Base-by-base conservation (phyloP, 2,888 invertebrate species). In the Schizotus pectinicornis region DNA sequence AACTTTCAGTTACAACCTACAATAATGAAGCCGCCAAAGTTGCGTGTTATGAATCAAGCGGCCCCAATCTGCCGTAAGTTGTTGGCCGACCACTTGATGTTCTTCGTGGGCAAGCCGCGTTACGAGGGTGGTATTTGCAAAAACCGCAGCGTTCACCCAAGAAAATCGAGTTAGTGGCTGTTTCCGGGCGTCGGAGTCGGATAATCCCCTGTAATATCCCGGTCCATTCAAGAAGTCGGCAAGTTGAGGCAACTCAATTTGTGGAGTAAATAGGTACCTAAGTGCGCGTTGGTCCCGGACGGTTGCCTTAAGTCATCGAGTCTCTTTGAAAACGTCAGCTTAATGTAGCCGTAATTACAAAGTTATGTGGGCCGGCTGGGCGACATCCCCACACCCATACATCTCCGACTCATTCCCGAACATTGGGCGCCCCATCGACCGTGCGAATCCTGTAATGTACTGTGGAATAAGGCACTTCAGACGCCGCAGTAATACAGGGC, bases 301-400 rank as follows among this genome's bases (percentile, higher is more conserved):
- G 48, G 50, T 57, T 54, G 51, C 53, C 49, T 53, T 60, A 61
- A 57, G 57, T 56, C 61, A 61, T 56, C 56, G 46, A 43, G 52
- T 46, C 53, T 61, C 61, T 61, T 61, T 57, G 61, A 56, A 56
- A 52, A 53, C 49, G 49, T 56, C 53, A 56, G 61, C 48, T 58
- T 56, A 58, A 61, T 58, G 55, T 48, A 45, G 45, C 54, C 51
- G 58, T 58, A 61, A 61, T 61, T 61, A 61, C 52, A 51, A 61
- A 61, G 58, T 61, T 61, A 57, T 39, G 46, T 58, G 55, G 58
- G 51, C 13, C 32, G 54, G 38, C 31, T 35, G 32, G 53, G 53
- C 34, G 48, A 34, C 33, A 59, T 35, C 50, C 38, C 33, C 38
- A 50, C 33, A 50, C 33, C 31, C 36, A 59, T 53, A 52, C 46